Base-by-base conservation (phyloP, 2,113 vertebrate genomes). In the Caranx ignobilis region DNA sequence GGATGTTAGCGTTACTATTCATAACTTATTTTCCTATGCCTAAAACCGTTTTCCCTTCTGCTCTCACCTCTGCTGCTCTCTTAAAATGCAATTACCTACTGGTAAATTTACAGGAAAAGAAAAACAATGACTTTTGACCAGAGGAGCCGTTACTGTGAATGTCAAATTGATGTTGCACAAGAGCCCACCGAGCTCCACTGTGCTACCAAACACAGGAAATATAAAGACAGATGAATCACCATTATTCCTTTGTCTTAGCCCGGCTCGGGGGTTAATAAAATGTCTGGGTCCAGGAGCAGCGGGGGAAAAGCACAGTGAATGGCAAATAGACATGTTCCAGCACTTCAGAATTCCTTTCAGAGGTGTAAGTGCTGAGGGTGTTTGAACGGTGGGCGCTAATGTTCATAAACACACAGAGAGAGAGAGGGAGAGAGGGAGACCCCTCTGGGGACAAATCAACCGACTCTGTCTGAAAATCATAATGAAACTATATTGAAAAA, bases 1-100 rank as follows among this genome's bases (percentile, higher is more conserved):
- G 90, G 91, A 93, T 92, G 93, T 92, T 90, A 91, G 77, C 79
- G 83, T 90, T 89, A 82, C 91, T 92, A 92, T 92, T 92, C 91
- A 90, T 89, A 92, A 90, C 88, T 87, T 90, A 87, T 90, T 93
- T 94, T 92, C 90, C 90, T 70, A 84, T 59, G 82, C 80, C 81
- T 70, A 88, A 87, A 94, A 92, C 76, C 39, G 57, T 91, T 92
- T 90, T 92, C 88, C 86, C 85, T 87, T 87, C 88, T 88, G 89
- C 54, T 88, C 85, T 93, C 91, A 94, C 92, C 91, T 94, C 89
- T 88, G 83, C 79, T 59, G 78, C 82, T 85, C 90, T 88, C 87
- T 92, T 87, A 89, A 88, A 92, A 91, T 82, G 88, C 83, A 91
- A 91, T 94, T 92, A 89, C 88, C 84, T 82, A 79, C 82, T 87